Evolutionary conservation across 2,888 invertebrate species (phyloP).

Genomic region (Loripinus fragilis): DNA sequence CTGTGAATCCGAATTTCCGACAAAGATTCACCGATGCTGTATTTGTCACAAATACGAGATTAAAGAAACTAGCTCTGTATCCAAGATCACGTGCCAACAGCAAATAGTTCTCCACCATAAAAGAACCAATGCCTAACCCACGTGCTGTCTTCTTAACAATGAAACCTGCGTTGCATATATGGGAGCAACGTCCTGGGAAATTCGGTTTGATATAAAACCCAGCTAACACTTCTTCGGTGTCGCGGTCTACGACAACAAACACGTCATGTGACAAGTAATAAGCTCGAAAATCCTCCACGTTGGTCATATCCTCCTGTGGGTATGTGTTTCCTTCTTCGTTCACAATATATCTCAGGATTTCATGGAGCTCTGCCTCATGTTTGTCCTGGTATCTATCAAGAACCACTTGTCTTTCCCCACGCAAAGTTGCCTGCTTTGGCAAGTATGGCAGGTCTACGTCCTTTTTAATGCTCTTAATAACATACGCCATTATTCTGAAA

Average conservation of each 20-base stretch:
- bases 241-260: constrained; percentile 57
- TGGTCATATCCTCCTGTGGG: constrained; percentile 61
- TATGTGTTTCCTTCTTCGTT: constrained; percentile 65
- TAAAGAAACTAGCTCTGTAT: constrained; percentile 67
- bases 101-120: constrained; percentile 61
- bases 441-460: constrained; percentile 51
- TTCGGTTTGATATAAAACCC: constrained; percentile 70
- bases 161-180: constrained; percentile 69
- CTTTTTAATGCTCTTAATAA: constrained; percentile 53
- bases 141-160: constrained; percentile 52
- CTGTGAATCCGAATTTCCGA: constrained; percentile 62
- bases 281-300: constrained; percentile 60
- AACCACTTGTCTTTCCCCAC: constrained; percentile 42
- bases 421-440: constrained; percentile 43
- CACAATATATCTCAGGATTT: constrained; percentile 55
- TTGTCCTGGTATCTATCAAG: constrained; percentile 50
- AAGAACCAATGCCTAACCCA: constrained; percentile 59
- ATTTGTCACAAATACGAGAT: constrained; percentile 67
- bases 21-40: constrained; percentile 56
- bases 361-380: constrained; percentile 57
- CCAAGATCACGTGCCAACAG: constrained; percentile 65
- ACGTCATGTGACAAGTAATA: constrained; percentile 66
- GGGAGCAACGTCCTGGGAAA: constrained; percentile 70
- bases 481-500: constrained; percentile 55
- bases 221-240: constrained; percentile 57